Evolutionary conservation across 2,113 vertebrate genomes (phyloP).

Genomic region (Antennarius striatus): DNA sequence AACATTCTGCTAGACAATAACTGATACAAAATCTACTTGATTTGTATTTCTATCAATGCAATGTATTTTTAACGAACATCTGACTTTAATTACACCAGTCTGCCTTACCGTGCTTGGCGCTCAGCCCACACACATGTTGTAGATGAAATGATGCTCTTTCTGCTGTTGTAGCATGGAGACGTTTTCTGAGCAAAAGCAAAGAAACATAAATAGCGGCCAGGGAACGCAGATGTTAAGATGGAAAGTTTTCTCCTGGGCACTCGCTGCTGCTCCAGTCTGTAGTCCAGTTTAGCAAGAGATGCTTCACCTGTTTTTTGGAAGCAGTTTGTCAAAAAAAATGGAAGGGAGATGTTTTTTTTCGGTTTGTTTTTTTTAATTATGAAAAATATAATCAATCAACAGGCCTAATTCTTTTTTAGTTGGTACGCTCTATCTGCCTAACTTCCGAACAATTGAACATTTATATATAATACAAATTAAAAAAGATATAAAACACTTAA

Average conservation of each 20-base stretch:
- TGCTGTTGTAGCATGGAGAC: slow-evolving; percentile 17
- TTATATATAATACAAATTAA: too few relatives aligned
- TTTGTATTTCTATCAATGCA: neutral
- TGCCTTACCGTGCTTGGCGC: neutral
- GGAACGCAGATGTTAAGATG: slow-evolving; percentile 11
- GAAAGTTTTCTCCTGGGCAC: slow-evolving; percentile 45
- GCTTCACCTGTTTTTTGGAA: slow-evolving; percentile 25
- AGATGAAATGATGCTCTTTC: slow-evolving; percentile 32
- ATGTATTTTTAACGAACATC: slow-evolving; percentile 20
- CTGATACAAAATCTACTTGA: too few relatives aligned
- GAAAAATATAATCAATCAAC: too few relatives aligned
- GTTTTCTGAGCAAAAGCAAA: neutral
- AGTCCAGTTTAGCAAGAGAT: slow-evolving; percentile 42
- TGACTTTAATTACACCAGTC: neutral
- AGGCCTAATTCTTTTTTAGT: too few relatives aligned
- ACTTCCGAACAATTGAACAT: too few relatives aligned
- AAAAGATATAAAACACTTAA: too few relatives aligned
- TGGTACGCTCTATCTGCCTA: too few relatives aligned
- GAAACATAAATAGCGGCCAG: slow-evolving; percentile 16
- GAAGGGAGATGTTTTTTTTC: too few relatives aligned
- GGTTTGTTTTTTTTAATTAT: too few relatives aligned
- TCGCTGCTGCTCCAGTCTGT: slow-evolving; percentile 14
- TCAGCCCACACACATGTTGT: slow-evolving; percentile 20
- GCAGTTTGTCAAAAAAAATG: neutral
- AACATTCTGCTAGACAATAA: too few relatives aligned